phyloP scores from a whole-genome alignment of 2,888 invertebrate species.

The Ennomos fuscantarius region DNA sequence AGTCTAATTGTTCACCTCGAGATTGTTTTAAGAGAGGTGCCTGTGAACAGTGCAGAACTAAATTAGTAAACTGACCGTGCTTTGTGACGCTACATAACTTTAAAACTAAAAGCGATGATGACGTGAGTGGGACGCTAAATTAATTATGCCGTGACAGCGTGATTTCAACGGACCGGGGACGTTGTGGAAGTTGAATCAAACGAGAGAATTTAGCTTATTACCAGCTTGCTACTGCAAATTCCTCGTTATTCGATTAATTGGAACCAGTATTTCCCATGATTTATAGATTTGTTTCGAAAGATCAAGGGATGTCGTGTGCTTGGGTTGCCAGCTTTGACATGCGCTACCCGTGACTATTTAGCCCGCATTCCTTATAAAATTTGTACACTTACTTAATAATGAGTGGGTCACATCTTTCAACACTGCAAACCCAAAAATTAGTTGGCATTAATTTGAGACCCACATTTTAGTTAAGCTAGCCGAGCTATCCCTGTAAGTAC shows the following conservation, averaged over 20 bases:
- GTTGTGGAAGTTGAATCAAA: slow-evolving; percentile 39
- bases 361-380: slow-evolving; percentile 77
- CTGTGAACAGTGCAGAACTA: slow-evolving; percentile 57
- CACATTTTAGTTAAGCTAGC: slow-evolving; percentile 64
- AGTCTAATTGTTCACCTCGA: slow-evolving; percentile 40
- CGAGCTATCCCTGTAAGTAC: slow-evolving; percentile 51
- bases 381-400: slow-evolving; percentile 76
- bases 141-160: slow-evolving; percentile 73
- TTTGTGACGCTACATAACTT: slow-evolving; percentile 60
- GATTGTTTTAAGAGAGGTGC: slow-evolving; percentile 46
- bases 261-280: slow-evolving; percentile 30
- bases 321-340: slow-evolving; percentile 75
- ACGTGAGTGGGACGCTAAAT: slow-evolving; percentile 67
- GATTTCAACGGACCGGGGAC: slow-evolving; percentile 63
- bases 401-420: slow-evolving; percentile 80
- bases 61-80: slow-evolving; percentile 57
- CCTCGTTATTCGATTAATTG: slow-evolving; percentile 41
- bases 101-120: slow-evolving; percentile 76
- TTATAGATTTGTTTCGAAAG: slow-evolving; percentile 51
- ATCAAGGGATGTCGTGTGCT: slow-evolving; percentile 74
- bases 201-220: slow-evolving; percentile 56
- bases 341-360: slow-evolving; percentile 80
- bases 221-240: slow-evolving; percentile 62
- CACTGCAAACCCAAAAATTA: slow-evolving; percentile 83
- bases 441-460: slow-evolving; percentile 69